A percentile compares a stretch with the other conserved stretches of the same genome.
Evolutionary conservation across 2,113 vertebrate genomes (phyloP).

Genomic region (Monarcha castaneiventris): DNA sequence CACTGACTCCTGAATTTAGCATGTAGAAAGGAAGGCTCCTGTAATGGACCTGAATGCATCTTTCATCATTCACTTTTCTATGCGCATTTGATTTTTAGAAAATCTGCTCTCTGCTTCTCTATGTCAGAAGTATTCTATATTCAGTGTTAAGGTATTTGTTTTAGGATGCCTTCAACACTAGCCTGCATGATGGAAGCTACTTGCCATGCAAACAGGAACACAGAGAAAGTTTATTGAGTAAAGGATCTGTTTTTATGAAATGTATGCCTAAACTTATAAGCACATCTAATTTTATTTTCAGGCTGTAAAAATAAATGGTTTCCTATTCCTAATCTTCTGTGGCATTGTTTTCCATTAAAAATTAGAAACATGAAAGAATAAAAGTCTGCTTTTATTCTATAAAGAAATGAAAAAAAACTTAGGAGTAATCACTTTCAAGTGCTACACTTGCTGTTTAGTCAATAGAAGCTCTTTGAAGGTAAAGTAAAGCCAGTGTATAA

Average conservation of each 20-base stretch:
- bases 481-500: conserved; percentile 54
- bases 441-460: conserved; percentile 51
- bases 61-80: neutral
- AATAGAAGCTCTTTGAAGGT: conserved; percentile 45
- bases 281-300: conserved; percentile 30
- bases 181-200: neutral
- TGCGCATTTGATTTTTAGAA: neutral
- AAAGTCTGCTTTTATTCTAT: conserved; percentile 43
- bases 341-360: conserved; percentile 63
- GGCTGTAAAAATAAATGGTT: conserved; percentile 60
- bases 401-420: conserved; percentile 43
- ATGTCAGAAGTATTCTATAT: neutral
- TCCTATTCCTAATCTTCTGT: conserved; percentile 29
- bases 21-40: neutral
- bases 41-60: neutral
- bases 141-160: neutral
- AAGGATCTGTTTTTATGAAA: neutral
- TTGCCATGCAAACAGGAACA: neutral
- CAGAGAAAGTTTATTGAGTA: neutral
- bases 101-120: neutral
- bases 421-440: conserved; percentile 59
- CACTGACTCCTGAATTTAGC: neutral
- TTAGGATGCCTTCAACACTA: neutral
- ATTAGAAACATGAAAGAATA: conserved; percentile 51
- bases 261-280: neutral